Conservation (phyloP, 1,140 invertebrate genomes). For the Apis cerana region DNA sequence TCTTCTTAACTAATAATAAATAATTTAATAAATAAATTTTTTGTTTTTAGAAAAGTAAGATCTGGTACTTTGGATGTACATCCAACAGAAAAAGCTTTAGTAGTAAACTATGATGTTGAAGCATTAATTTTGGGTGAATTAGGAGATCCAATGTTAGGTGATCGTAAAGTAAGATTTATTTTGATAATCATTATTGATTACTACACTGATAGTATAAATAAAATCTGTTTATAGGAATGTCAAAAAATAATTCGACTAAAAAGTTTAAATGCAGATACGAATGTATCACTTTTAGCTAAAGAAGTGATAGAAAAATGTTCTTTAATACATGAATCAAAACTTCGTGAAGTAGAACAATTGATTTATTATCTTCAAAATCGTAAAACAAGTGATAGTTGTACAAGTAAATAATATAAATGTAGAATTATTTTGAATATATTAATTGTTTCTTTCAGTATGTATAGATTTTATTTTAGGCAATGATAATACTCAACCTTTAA, state of each 20-base stretch:
- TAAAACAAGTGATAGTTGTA: constrained; percentile 81
- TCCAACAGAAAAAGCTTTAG: constrained; percentile 93
- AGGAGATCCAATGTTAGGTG: constrained; percentile 92
- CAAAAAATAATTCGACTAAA: constrained; percentile 93
- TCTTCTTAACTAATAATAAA: neutral
- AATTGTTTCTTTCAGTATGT: constrained; percentile 1
- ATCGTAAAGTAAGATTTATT: constrained; percentile 86
- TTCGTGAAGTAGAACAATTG: constrained; percentile 94
- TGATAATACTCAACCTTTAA: constrained; percentile 67
- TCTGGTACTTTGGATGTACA: constrained; percentile 94
- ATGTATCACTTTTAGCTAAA: constrained; percentile 90
- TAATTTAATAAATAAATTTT: constrained; percentile 15
- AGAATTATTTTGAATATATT: neutral
- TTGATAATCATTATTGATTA: neutral
- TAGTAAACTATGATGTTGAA: constrained; percentile 94
- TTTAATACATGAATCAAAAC: constrained; percentile 92
- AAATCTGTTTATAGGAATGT: constrained; percentile 82
- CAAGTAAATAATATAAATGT: constrained; percentile 15
- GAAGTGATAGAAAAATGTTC: constrained; percentile 95
- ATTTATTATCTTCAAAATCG: constrained; percentile 95
- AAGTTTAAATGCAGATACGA: constrained; percentile 89
- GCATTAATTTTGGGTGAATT: constrained; percentile 91
- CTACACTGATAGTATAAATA: neutral
- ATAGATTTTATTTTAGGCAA: constrained; percentile 57
- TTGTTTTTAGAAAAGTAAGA: constrained; percentile 86